phyloP scores from a whole-genome alignment of 2,888 invertebrate species.

The Dinocampus coccinellae region DNA sequence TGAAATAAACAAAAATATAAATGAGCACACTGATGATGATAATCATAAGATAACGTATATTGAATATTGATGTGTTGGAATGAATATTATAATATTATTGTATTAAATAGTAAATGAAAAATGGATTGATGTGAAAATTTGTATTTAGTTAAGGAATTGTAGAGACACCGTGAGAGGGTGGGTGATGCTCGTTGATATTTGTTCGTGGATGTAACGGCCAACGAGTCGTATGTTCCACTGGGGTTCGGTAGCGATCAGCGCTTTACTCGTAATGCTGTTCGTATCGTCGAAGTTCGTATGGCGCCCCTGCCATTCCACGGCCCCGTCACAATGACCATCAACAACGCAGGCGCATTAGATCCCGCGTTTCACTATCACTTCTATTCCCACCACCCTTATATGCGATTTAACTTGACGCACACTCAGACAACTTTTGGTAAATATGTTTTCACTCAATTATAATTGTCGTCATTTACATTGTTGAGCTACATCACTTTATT shows the following conservation, averaged over 20 bases:
- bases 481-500: slow-evolving; percentile 8
- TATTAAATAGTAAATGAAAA: too few species aligned
- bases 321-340: slow-evolving; percentile 60
- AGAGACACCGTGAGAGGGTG: slow-evolving; percentile 42
- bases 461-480: slow-evolving; percentile 32
- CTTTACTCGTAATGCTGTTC: slow-evolving; percentile 75
- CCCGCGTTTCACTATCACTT: slow-evolving; percentile 24
- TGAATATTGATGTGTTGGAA: not conserved
- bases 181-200: slow-evolving; percentile 48
- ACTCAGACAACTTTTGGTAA: slow-evolving; percentile 3
- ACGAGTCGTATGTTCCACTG: slow-evolving; percentile 53
- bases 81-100: not conserved
- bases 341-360: slow-evolving; percentile 63
- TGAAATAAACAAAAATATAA: slow-evolving; percentile 6
- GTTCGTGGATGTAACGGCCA: slow-evolving; percentile 48
- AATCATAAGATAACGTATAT: not conserved
- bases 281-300: slow-evolving; percentile 75
- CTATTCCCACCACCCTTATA: not conserved
- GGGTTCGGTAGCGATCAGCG: slow-evolving; percentile 70
- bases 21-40: slow-evolving; percentile 3
- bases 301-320: slow-evolving; percentile 70
- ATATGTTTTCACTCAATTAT: not conserved
- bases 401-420: not conserved
- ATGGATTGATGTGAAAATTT: too few species aligned
- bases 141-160: slow-evolving; percentile 11